Evolutionary conservation across 2,888 invertebrate genomes (phyloP).

Genomic region (Dasypolia templi): DNA sequence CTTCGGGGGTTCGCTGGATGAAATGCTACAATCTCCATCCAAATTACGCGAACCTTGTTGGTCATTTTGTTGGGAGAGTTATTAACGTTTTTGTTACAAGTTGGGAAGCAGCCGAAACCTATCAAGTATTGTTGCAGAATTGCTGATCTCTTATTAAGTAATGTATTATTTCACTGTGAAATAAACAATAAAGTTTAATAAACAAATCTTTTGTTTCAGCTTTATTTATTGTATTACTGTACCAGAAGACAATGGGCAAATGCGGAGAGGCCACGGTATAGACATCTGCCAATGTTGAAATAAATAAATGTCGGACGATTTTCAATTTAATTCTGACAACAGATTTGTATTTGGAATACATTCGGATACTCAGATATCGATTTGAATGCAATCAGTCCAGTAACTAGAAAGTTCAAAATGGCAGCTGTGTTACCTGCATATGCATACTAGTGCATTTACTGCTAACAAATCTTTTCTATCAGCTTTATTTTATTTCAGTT

Average conservation of each 20-base stretch:
- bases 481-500: constrained; percentile 39
- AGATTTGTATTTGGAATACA: not conserved
- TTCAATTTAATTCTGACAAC: not conserved
- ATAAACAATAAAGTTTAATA: constrained; percentile 57
- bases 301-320: not conserved
- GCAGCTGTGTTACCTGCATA: too few relatives aligned
- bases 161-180: constrained; percentile 46
- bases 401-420: too few relatives aligned
- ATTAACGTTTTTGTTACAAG: too few relatives aligned
- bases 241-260: not conserved
- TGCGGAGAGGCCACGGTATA: not conserved
- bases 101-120: not conserved
- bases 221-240: constrained; percentile 20
- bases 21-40: not conserved
- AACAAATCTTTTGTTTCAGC: constrained; percentile 46
- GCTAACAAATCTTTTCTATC: constrained; percentile 48
- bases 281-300: not conserved
- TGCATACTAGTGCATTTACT: too few relatives aligned
- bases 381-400: not conserved
- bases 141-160: constrained; percentile 28
- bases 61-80: not conserved
- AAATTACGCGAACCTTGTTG: not conserved
- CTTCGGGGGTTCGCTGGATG: not conserved
- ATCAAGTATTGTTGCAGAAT: constrained; percentile 25
- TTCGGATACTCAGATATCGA: not conserved